Base-by-base conservation (phyloP, 2,797 vertebrate species). In the Rhodeus uyekii region DNA sequence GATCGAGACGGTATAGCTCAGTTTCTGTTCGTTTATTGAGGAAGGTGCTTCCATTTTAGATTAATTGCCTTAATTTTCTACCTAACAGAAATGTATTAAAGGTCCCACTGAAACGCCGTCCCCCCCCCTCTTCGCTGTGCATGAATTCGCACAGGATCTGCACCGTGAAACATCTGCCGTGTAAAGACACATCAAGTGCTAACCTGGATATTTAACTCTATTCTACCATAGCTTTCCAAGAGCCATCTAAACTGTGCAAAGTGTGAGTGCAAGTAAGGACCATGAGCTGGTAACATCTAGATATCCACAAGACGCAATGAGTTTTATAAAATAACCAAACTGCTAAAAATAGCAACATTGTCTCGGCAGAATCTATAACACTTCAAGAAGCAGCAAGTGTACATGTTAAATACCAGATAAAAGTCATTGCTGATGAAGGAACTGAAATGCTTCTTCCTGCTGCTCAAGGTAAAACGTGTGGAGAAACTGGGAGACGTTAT, bases 231-330 rank as follows among this genome's bases (percentile, higher is more conserved):
- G 69, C 0, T 81, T 60, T 74, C 39, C 53, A 38, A 64, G 34
- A 16, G 64, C 67, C n/a, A 48, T 81, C 65, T 42, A 79, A 79
- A 83, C 34, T 74, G 83, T 87, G 73, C 76, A 84, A 84, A 60
- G 32, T 80, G 67, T 78, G 42, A 53, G 72, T 68, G 39, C 27
- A 79, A 24, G 39, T 42, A 22, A 68, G 27, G n/a, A 63, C 39
- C 19, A 48, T 18, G 29, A 39, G n/a, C 64, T 16, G 3, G n/a
- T 39, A 39, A 44, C 63, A 68, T 69, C 50, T 42, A n/a, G 48
- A 60, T 34, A 46, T 48, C 18, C 3, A 72, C 8, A 48, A 38
- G 9, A 72, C 16, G 50, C 55, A 72, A 46, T 55, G 24, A 42
- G 55, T 27, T 18, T 27, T 14, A 58, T 22, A 48, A 71, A 73